phyloP scores from a whole-genome alignment of 2,113 vertebrate species.

The Alexandromys fortis region DNA sequence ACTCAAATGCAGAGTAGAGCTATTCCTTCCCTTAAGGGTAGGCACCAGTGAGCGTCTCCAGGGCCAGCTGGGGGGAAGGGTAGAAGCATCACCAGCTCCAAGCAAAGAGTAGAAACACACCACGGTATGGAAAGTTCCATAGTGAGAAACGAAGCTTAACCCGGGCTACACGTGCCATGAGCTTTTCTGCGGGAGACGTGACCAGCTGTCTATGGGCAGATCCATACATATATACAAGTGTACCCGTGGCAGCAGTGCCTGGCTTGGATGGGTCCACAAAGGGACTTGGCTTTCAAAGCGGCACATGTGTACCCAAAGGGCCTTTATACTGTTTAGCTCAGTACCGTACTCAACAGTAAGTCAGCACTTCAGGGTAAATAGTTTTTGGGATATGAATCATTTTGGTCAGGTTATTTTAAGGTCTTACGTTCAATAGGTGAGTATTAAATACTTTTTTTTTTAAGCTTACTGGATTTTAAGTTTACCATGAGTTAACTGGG shows the following conservation, averaged over 20 bases:
- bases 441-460: not conserved
- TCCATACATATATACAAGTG: too few relatives aligned
- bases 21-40: not conserved
- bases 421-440: not conserved
- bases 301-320: not conserved
- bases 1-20: not conserved
- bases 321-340: not conserved
- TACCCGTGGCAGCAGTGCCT: too few relatives aligned
- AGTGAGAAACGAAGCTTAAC: not conserved
- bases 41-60: not conserved
- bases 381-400: not conserved
- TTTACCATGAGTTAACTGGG: too few relatives aligned
- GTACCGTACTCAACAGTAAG: not conserved
- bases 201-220: not conserved
- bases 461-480: not conserved
- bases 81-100: not conserved
- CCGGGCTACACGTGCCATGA: not conserved
- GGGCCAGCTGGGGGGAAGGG: accelerated
- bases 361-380: not conserved
- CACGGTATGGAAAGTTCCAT: not conserved
- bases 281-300: too few relatives aligned
- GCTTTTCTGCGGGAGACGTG: not conserved
- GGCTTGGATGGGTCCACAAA: too few relatives aligned
- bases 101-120: not conserved
- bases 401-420: not conserved